A percentile compares a stretch with the other conserved stretches of the same genome.
These are phyloP conservation scores for Eurystomus gularis DNA, from an alignment of 2,113 vertebrate genomes.

Conservation along the genomic window DNA sequence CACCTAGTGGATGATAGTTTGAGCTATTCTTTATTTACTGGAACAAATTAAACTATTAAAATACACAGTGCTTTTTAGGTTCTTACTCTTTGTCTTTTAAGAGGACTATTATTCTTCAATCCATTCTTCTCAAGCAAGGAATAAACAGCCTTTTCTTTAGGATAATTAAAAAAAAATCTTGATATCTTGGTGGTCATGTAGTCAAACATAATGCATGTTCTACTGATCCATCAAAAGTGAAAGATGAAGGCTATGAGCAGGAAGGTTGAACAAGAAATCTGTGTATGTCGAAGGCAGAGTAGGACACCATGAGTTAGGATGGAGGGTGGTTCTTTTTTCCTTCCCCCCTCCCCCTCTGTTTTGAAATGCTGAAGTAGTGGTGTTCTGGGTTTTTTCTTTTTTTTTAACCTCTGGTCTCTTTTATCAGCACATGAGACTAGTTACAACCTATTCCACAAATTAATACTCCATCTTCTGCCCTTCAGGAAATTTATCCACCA, in stretches of 20 bases:
- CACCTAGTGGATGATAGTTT: background rate
- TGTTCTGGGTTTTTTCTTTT: background rate
- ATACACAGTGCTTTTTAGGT: background rate
- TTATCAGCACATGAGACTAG: background rate
- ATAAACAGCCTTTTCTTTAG: background rate
- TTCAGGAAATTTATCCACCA: conserved; percentile 95
- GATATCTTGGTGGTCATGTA: background rate
- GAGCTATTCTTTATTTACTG: background rate
- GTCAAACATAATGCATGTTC: background rate
- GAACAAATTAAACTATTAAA: background rate
- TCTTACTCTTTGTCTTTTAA: background rate
- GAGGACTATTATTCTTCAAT: background rate
- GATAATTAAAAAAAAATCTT: background rate
- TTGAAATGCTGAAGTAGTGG: background rate
- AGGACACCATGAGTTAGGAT: background rate
- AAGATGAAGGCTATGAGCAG: background rate
- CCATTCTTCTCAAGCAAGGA: background rate
- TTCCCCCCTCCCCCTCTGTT: background rate
- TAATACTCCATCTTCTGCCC: background rate
- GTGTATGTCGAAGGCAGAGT: background rate
- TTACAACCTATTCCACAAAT: background rate
- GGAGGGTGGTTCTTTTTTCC: background rate
- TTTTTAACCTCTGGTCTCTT: too few relatives aligned
- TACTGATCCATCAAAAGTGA: background rate
- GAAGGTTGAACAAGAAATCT: background rate